Base-by-base conservation (phyloP, 1,140 invertebrate genomes). In the Gryon sp. region DNA sequence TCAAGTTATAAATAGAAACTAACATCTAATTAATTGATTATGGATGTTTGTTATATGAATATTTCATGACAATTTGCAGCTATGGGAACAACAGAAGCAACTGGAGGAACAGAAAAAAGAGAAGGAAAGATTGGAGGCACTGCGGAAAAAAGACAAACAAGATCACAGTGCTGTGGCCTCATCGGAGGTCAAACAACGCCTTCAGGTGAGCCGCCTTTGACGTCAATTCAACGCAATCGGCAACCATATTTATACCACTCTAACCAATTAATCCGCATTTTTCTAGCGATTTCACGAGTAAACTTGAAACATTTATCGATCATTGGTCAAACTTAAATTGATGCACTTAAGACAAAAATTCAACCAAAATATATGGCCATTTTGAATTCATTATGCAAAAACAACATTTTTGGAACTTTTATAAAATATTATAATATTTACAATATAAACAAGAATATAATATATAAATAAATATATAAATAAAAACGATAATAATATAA, bases 101-200 rank as follows among this genome's bases (percentile, higher is more conserved):
- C 88, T 95, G 82, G 92, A 93, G 75, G 92, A 93, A 80, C 87
- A 93, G 83, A 87, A 92, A 60, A 89, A 92, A 78, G 94, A 97
- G 83, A 91, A 95, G 46, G 94, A 96, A 82, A 90, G 94, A 69
- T 89, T 96, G 57, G 94, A 96, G 79, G 92, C 94, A 12, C 89
- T 97, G 45, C 93, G 95, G 76, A 97, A 98, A 87, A 97, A 97
- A 87, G 95, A 96, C 81, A 96, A 96, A 84, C 94, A 97, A 84
- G 95, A 97, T 88, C 95, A 97, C 89, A 98, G 96, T 90, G 97
- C 97, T 14, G 94, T 97, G 72, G 97, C 97, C 32, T 98, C 97
- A 55, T 94, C 95, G 8, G 97, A 98, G 89, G 97, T 99, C 76
- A 99, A 99, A 88, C 96, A 97, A 89, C 95, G 96, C 81, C 90